Base-by-base conservation (phyloP, 2,113 vertebrate species). In the Dipodomys ordii region DNA sequence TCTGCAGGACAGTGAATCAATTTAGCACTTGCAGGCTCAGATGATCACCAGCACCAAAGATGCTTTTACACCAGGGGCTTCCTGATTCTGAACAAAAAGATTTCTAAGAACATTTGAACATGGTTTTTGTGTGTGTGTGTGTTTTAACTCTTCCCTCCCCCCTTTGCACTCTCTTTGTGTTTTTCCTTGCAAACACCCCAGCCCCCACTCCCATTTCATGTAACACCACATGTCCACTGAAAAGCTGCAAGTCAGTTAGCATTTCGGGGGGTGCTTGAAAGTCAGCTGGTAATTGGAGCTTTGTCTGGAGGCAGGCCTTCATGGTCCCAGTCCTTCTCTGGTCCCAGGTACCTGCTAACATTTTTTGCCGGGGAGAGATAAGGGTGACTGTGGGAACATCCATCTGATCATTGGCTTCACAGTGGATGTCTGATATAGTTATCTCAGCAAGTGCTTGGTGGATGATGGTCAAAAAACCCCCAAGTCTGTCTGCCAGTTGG, bases 1-100 rank as follows among this genome's bases (percentile, higher is more conserved):
- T 92, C 93, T 11, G 18, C 10, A 6, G 95, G 94, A n/a, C 94
- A 64, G 88, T 25, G 96, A 96, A 97, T 96, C 96, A 74, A 89
- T 97, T 96, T 87, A 93, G 93, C 82, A 76, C 92, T 95, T 92
- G 83, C 0, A 6, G 96, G 95, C 88, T 74, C 9, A 81, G 94
- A 96, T 95, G 88, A 95, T 94, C 91, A 72, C 88, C 83, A 87
- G 88, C 93, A 93, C 95, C 6, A 35, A 96, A 91, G 92, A 90
- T 88, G 39, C 88, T 82, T 94, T 82, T 93, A 92, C 20, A 27
- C 35, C 87, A 49, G 93, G 86, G 68, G 53, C 64, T 57, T 28
- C 30, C 91, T 95, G 67, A 84, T 44, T 81, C 0, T 0, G 82
- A 77, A 79, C 69, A 0, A 25, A 67, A 19, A 23, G 72, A 25